These are phyloP conservation scores for Stenolophus ochropezus DNA, from an alignment of 2,888 invertebrate species.

Conservation along the genomic window DNA sequence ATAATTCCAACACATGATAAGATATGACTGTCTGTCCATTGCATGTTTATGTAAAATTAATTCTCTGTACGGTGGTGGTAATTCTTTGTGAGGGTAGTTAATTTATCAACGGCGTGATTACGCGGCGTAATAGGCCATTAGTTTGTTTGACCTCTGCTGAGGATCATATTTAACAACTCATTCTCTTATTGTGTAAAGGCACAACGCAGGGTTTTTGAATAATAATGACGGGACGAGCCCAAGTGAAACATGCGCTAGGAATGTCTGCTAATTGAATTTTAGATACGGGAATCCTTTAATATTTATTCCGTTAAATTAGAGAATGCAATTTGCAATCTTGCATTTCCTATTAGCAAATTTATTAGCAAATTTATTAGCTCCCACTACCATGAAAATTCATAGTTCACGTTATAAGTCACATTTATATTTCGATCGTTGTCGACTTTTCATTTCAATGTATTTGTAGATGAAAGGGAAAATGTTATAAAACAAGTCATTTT, in stretches of 20 bases:
- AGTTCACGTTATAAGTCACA: too few relatives aligned
- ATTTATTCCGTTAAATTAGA: too few relatives aligned
- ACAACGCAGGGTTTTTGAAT: not conserved
- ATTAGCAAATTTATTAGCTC: too few relatives aligned
- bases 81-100: not conserved
- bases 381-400: too few relatives aligned
- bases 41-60: not conserved
- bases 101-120: constrained; percentile 32
- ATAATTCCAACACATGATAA: too few relatives aligned
- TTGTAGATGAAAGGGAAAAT: too few relatives aligned
- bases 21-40: too few relatives aligned
- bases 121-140: constrained; percentile 18
- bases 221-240: not conserved
- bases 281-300: not conserved
- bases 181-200: not conserved
- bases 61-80: not conserved
- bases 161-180: constrained; percentile 17
- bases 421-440: too few relatives aligned
- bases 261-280: not conserved
- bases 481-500: too few relatives aligned
- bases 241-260: not conserved
- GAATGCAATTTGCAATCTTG: too few relatives aligned
- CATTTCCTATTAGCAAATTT: too few relatives aligned
- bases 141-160: not conserved
- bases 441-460: too few relatives aligned